Percentiles rank a stretch among this genome's conserved stretches.
Conservation (phyloP, 2,797 vertebrate genomes). For the Luscinia luscinia region DNA sequence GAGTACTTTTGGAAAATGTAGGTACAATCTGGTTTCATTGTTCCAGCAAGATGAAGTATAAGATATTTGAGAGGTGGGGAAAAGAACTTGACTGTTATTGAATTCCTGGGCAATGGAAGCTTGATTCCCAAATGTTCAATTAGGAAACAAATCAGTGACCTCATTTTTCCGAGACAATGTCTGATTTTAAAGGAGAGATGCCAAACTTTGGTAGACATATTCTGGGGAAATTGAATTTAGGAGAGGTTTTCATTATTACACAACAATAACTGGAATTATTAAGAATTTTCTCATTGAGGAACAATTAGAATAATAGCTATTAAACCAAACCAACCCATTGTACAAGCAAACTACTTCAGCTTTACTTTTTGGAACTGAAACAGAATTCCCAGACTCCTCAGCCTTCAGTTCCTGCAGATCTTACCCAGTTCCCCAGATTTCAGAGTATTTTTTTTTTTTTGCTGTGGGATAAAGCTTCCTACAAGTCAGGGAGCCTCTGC, state of each 20-base stretch:
- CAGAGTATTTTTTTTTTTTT: background rate
- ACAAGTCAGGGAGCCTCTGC: background rate
- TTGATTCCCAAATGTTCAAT: background rate
- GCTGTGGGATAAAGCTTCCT: background rate
- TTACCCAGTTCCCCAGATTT: background rate
- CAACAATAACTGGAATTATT: background rate
- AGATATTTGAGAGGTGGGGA: background rate
- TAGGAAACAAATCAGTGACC: background rate
- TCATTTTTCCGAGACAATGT: background rate
- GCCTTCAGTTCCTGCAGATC: background rate
- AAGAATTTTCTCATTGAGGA: background rate
- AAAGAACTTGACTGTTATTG: background rate
- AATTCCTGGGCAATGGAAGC: background rate
- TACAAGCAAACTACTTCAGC: background rate
- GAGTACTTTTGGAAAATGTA: background rate
- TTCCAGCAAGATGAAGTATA: background rate
- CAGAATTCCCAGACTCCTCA: background rate
- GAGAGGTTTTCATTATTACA: background rate
- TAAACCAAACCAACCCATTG: background rate
- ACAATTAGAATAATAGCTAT: background rate
- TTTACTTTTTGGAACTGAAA: background rate
- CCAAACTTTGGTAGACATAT: background rate
- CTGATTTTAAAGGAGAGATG: background rate
- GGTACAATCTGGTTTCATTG: background rate
- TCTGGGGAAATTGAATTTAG: background rate